Evolutionary conservation across 2,797 vertebrate genomes (phyloP).

Genomic region (Pangasius larnaudii): DNA sequence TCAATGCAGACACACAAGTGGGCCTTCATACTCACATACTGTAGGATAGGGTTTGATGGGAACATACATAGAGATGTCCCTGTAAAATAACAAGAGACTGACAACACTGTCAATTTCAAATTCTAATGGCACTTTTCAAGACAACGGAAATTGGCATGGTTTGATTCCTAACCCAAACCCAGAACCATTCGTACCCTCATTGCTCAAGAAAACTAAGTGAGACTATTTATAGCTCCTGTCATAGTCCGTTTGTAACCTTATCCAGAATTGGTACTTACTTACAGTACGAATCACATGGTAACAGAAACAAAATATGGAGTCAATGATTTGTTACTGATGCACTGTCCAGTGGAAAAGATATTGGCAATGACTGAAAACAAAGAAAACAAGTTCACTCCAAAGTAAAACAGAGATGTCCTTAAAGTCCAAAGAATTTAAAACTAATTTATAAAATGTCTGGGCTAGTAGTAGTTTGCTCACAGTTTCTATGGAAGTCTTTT

Average conservation of each 20-base stretch:
- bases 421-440: not conserved
- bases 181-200: not conserved
- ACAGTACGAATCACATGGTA: not conserved
- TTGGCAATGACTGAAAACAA: not conserved
- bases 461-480: not conserved
- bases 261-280: not conserved
- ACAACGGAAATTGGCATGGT: not conserved
- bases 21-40: not conserved
- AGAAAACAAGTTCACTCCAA: not conserved
- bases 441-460: not conserved
- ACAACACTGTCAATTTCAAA: not conserved
- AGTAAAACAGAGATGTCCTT: not conserved
- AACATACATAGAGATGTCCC: not conserved
- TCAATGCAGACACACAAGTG: too few relatives aligned
- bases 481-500: not conserved
- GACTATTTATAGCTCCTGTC: too few relatives aligned
- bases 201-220: not conserved
- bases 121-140: not conserved
- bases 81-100: not conserved
- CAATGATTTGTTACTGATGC: not conserved
- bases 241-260: not conserved
- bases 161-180: not conserved
- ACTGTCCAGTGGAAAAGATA: not conserved
- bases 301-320: not conserved
- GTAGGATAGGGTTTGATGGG: not conserved